Evolutionary conservation across 1,140 invertebrate genomes (phyloP), one percentile per base, ranked within the genome.

Genomic region (silkworm (Bombyx mori)): DNA sequence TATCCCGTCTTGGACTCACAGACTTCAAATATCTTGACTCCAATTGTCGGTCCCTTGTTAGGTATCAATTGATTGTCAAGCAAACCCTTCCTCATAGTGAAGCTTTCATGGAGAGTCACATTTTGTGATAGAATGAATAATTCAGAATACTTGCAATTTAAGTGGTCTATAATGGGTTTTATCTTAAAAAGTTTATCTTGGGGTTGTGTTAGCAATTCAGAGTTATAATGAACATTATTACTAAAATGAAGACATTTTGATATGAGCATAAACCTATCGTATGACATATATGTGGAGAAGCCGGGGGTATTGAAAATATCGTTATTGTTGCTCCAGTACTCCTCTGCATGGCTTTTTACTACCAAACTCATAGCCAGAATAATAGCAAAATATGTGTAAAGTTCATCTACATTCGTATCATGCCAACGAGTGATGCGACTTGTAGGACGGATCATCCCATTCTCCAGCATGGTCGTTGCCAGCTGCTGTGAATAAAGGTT

Each of bases 21-120:
- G 8, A 72, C 8, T 44, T 69, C 63, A 42, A 62, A 66, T 3
- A 62, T 65, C 54, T 71, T 71, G 1, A 71, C 63, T 0, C 66
- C 66, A 0, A 63, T 46, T 12, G 9, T 8, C 1, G 69, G 63
- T n/a, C 60, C 60, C 50, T 68, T 68, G 22, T 60, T 63, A 8
- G 12, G 12, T 8, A 65, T 61, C 8, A 58, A 51, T 22, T 63
- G 54, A 18, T 63, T 62, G 8, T 62, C 22, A 10, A 63, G 52
- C 47, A 52, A 56, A 6, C 63, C 67, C 22, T 66, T 63, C 64
- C 62, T 70, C 54, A 22, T 26, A 5, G 54, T 55, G 1, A 65
- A 52, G 44, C 52, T 57, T 54, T 68, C 63, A 45, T 70, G 59
- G 22, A 68, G 10, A 12, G 56, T 55, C 1, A 71, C 53, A 51